Evolutionary conservation across 2,797 vertebrate genomes (phyloP).

Genomic region (Bradypodion ventrale): DNA sequence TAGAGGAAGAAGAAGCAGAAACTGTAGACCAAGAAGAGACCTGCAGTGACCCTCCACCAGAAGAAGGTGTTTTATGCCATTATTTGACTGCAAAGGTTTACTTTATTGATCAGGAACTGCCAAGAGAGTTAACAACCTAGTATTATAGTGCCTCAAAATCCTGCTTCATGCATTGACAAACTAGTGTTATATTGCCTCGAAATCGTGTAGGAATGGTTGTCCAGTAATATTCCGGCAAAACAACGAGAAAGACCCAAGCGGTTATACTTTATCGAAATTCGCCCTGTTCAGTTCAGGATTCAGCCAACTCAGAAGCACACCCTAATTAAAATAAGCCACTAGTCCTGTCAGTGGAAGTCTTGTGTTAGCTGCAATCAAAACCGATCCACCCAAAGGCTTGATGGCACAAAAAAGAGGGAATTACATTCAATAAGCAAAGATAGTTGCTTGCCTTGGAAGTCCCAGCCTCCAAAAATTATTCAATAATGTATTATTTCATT

Average conservation of each 20-base stretch:
- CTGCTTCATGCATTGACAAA: too few relatives aligned
- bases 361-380: neutral
- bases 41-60: conserved; percentile 54
- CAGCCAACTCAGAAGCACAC: too few relatives aligned
- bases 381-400: fast-evolving
- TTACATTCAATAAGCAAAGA: neutral
- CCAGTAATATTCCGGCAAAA: neutral
- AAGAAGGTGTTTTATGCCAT: conserved; percentile 75
- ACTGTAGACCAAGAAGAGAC: conserved; percentile 74
- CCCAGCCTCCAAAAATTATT: neutral
- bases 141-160: conserved; percentile 46
- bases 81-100: conserved; percentile 38
- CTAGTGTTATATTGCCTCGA: conserved; percentile 50
- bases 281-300: too few relatives aligned
- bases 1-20: conserved; percentile 76
- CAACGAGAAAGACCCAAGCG: neutral
- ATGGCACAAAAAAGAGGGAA: neutral
- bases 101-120: conserved; percentile 53
- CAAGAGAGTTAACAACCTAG: conserved; percentile 52
- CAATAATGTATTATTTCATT: neutral
- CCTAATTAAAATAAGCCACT: neutral
- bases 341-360: neutral
- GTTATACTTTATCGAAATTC: too few relatives aligned
- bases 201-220: conserved; percentile 7
- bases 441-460: neutral